Evolutionary conservation across 2,113 vertebrate species (phyloP).

Genomic region (Odobenus rosmarus): DNA sequence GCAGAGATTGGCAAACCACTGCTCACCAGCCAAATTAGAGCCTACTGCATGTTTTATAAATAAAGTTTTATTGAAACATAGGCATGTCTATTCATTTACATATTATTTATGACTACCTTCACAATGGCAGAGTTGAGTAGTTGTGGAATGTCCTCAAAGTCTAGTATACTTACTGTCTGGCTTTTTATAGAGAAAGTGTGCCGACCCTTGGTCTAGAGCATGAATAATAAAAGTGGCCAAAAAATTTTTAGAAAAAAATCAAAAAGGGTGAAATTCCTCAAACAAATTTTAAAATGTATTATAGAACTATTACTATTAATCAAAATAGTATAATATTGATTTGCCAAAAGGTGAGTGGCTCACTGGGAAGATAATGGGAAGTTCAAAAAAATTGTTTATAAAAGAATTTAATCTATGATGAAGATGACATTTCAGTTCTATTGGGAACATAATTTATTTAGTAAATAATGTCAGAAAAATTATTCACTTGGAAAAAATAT

Average conservation of each 20-base stretch:
- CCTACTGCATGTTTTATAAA: neutral
- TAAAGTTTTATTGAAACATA: neutral
- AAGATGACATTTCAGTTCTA: slow-evolving; percentile 2
- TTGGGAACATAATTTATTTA: neutral
- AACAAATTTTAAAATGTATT: slow-evolving; percentile 22
- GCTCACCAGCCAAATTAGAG: neutral
- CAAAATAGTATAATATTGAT: neutral
- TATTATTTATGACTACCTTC: neutral
- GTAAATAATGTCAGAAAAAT: slow-evolving; percentile 15
- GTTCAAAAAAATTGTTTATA: neutral
- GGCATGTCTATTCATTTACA: neutral
- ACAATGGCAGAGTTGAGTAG: neutral
- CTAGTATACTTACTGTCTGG: neutral
- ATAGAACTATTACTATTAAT: neutral
- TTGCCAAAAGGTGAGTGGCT: neutral
- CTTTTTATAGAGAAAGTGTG: neutral
- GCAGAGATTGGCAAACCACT: neutral
- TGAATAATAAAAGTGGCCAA: neutral
- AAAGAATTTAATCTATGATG: neutral
- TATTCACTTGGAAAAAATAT: neutral
- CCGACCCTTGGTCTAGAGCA: neutral
- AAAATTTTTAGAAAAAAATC: neutral
- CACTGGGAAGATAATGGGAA: neutral
- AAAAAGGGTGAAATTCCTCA: neutral
- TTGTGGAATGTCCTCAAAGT: neutral